Evolutionary conservation across 35 echinoderm and acorn worm species (phyloP).

Genomic region (Amphiura filiformis): DNA sequence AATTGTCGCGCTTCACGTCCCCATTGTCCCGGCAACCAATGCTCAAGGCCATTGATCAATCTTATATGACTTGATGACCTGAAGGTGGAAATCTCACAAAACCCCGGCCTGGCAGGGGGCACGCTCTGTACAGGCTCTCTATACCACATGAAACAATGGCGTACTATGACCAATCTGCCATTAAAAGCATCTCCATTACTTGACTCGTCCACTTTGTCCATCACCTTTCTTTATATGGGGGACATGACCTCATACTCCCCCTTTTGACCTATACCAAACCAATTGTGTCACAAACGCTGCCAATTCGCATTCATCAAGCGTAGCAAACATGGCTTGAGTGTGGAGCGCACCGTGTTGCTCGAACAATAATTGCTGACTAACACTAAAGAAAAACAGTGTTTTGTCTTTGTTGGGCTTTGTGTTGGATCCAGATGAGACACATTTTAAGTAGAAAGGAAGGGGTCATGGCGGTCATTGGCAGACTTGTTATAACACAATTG

Average conservation of each 20-base stretch:
- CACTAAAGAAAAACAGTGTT: neutral
- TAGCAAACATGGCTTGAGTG: neutral
- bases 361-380: neutral
- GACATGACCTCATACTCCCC: neutral
- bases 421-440: neutral
- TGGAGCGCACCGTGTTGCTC: neutral
- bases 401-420: neutral
- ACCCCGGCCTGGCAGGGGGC: neutral
- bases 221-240: neutral
- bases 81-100: neutral
- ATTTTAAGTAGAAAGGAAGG: neutral
- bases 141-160: too few relatives aligned
- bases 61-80: neutral
- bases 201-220: neutral
- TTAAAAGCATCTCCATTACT: too few relatives aligned
- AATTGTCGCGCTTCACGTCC: neutral
- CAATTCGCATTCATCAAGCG: neutral
- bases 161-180: too few relatives aligned
- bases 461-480: neutral
- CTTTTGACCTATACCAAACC: neutral
- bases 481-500: neutral
- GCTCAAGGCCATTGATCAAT: neutral
- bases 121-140: neutral
- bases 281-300: neutral
- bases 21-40: neutral